Percentiles rank a stretch among this genome's conserved stretches.
These are phyloP conservation scores for Pimpla rufipes DNA, from an alignment of 2,888 invertebrate genomes.

Conservation along the genomic window DNA sequence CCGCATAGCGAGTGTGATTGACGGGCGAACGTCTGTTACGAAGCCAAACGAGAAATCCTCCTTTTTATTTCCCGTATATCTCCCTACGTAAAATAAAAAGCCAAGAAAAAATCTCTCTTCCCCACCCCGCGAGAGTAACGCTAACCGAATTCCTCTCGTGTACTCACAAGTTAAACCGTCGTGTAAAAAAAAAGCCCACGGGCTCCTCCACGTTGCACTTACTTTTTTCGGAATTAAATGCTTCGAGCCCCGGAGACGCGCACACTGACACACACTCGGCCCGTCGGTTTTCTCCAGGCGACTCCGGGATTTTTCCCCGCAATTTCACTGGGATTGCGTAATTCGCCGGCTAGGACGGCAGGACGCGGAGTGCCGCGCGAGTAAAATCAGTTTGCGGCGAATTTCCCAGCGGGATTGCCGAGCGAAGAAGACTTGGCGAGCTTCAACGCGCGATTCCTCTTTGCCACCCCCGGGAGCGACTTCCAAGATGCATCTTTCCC, in stretches of 20 bases:
- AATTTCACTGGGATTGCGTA: constrained; percentile 51
- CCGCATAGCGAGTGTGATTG: constrained; percentile 37
- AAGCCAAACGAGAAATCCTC: constrained; percentile 14
- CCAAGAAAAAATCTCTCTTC: too few species aligned
- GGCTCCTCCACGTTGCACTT: constrained; percentile 10
- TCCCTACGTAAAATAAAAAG: too few species aligned
- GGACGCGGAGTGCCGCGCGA: constrained; percentile 29
- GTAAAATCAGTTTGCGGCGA: constrained; percentile 53
- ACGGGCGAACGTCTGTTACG: constrained; percentile 18
- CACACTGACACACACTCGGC: constrained; percentile 13
- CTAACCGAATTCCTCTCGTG: not conserved
- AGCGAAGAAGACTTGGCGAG: constrained; percentile 2
- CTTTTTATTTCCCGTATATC: not conserved
- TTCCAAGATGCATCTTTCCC: constrained; percentile 20
- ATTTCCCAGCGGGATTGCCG: constrained; percentile 58
- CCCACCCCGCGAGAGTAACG: too few species aligned
- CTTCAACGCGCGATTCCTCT: constrained; percentile 15
- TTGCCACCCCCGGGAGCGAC: constrained; percentile 21
- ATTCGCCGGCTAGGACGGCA: constrained; percentile 23
- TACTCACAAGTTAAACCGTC: constrained; percentile 3
- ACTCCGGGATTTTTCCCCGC: constrained; percentile 30
- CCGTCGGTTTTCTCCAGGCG: not conserved
- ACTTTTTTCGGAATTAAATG: constrained; percentile 32
- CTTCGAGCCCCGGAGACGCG: constrained; percentile 9
- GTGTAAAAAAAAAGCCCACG: constrained; percentile 32